A percentile compares a stretch with the other conserved stretches of the same genome.
Conservation (phyloP, 2,888 invertebrate species). For the Carcina quercana region DNA sequence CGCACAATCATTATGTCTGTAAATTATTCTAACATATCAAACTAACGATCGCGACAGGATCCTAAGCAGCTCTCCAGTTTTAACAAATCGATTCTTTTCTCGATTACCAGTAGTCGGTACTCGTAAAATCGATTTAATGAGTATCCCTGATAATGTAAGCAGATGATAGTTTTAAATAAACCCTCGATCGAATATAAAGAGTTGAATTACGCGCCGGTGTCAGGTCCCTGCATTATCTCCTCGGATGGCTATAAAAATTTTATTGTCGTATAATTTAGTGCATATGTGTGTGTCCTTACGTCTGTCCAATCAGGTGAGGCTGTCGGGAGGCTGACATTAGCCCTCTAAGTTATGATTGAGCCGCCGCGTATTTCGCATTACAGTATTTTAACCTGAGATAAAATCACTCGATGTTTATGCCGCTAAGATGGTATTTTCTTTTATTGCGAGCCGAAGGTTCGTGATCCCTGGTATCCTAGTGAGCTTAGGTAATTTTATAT, state of each 20-base stretch:
- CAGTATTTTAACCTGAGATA: conserved; percentile 52
- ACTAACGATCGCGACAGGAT: no score
- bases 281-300: conserved; percentile 19
- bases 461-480: no score
- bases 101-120: conserved; percentile 15
- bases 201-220: conserved; percentile 16
- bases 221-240: conserved; percentile 17
- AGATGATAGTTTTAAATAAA: conserved; percentile 22
- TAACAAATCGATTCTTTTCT: conserved; percentile 10
- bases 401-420: conserved; percentile 49
- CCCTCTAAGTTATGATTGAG: conserved; percentile 62
- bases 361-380: conserved; percentile 43
- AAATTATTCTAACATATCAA: no score
- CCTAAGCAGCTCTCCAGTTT: no score
- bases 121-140: conserved; percentile 14
- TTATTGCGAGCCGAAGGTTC: conserved; percentile 23
- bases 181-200: conserved; percentile 8
- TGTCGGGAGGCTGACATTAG: conserved; percentile 46
- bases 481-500: no score
- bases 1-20: no score
- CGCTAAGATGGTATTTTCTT: conserved; percentile 36
- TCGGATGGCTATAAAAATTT: conserved; percentile 43
- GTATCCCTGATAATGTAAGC: conserved; percentile 19
- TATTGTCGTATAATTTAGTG: conserved; percentile 45
- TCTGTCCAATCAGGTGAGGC: conserved; percentile 42